phyloP scores from a whole-genome alignment of 2,888 invertebrate species.

The Eubasilissa splendida region DNA sequence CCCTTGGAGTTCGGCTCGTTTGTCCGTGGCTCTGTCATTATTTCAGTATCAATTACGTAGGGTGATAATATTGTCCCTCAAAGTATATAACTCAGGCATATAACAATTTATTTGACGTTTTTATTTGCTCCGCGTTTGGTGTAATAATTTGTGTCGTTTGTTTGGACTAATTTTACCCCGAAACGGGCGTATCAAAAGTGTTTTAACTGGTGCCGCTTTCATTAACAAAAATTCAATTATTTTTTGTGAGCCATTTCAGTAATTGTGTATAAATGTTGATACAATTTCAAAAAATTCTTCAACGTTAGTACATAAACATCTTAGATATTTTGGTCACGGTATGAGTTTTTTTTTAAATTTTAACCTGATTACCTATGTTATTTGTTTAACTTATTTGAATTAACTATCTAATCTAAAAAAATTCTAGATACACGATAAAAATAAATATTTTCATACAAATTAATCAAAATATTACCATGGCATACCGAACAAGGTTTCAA shows the following conservation, averaged over 20 bases:
- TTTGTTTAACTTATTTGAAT: too few species aligned
- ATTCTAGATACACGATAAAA: too few species aligned
- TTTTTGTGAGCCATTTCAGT: conserved; percentile 16
- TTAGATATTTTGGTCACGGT: too few species aligned
- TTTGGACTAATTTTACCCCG: conserved; percentile 1
- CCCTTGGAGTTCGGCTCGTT: conserved; percentile 34
- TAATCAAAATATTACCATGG: too few species aligned
- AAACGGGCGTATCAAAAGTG: not conserved
- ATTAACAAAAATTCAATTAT: conserved; percentile 9
- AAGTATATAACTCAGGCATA: conserved; percentile 1
- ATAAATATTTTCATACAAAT: too few species aligned
- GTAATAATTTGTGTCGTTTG: conserved; percentile 24
- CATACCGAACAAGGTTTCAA: too few species aligned
- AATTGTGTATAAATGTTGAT: not conserved
- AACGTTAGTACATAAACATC: too few species aligned
- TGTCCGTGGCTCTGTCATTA: conserved; percentile 41
- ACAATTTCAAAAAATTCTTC: too few species aligned
- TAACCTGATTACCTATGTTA: too few species aligned
- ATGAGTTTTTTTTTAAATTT: too few species aligned
- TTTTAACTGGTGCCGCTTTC: not conserved
- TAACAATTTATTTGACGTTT: conserved; percentile 27
- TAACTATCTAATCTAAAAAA: too few species aligned
- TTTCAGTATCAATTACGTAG: conserved; percentile 34
- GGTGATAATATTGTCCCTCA: conserved; percentile 21
- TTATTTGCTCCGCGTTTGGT: conserved; percentile 5